phyloP scores from a whole-genome alignment of 2,113 vertebrate genomes.

The Tachysurus vachellii region DNA sequence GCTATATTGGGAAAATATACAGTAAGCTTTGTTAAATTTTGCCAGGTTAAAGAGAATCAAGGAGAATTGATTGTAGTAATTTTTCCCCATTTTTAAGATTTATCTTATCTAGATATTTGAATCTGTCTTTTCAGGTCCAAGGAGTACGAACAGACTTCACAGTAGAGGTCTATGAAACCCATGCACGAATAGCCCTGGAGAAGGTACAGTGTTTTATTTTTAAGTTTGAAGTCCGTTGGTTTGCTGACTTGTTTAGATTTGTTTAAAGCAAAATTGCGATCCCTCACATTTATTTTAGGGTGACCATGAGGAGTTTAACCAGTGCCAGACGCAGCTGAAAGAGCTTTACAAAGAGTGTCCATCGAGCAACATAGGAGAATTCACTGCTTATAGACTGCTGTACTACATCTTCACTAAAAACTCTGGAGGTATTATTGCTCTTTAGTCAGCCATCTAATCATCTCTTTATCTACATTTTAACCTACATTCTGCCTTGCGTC shows the following conservation, averaged over 20 bases:
- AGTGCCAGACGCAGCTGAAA: constrained; percentile 92
- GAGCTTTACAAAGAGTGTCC: constrained; percentile 84
- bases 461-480: constrained; percentile 48
- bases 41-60: neutral
- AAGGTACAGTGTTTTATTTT: constrained; percentile 71
- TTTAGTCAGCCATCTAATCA: neutral
- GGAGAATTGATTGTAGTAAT: neutral
- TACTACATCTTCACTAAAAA: constrained; percentile 94
- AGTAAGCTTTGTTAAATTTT: neutral
- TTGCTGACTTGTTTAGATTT: neutral
- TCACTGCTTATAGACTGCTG: constrained; percentile 86
- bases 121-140: constrained; percentile 75
- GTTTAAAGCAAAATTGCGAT: neutral
- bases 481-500: too few species aligned
- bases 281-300: constrained; percentile 68
- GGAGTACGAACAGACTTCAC: constrained; percentile 90
- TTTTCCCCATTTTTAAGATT: neutral
- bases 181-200: constrained; percentile 88
- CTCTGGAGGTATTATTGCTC: constrained; percentile 77
- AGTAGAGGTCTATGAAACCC: constrained; percentile 91
- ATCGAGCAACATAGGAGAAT: constrained; percentile 86
- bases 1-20: neutral
- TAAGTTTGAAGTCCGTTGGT: neutral
- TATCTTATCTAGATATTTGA: neutral
- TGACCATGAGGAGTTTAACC: constrained; percentile 93